Base-by-base conservation (phyloP, 2,888 invertebrate species). In the Galerucella nymphaeae region DNA sequence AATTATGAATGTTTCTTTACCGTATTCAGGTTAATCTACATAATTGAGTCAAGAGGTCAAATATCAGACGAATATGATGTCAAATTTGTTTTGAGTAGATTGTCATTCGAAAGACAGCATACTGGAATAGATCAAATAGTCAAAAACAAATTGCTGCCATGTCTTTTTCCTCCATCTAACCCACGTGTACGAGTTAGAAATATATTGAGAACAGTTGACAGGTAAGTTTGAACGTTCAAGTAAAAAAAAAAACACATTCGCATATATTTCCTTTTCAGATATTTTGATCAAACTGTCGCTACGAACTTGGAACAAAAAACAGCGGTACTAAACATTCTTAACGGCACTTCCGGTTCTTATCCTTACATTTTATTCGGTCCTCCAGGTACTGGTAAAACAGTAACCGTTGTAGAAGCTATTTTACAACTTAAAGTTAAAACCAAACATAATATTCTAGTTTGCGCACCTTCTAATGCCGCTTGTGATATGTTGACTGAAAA, bases 321-420 rank as follows among this genome's bases (percentile, higher is more conserved):
- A 65, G 93, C 93, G 1, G 92, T 96, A 1, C 83, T 87, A 66
- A 91, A 93, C 79, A 93, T 94, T 63, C 81, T 93, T 8, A 87
- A 89, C 18, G 90, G 90, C 10, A 89, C 91, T 1, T 89, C 90
- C 0, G 88, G 89, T 6, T 89, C 89, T 1, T 89, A 90, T 0
- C 96, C 97, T 0, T 96, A 95, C 82, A 90, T 96, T 48, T 88
- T 97, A 58, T 96, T 93, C 86, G 96, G 96, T 2, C 96, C 96
- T 53, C 96, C 96, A 63, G 96, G 96, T 74, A 93, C 93, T 0
- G 93, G 93, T 1, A 93, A 93, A 85, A 93, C 94, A 0, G 88
- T 92, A 0, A 93, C 93, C 0, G 82, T 94, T 8, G 92, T 93
- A 0, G 94, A 94, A 85, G 88, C 92, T 2, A 90, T 94, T 62